Evolutionary conservation across 2,888 invertebrate genomes (phyloP).

Genomic region (Spodoptera picta): DNA sequence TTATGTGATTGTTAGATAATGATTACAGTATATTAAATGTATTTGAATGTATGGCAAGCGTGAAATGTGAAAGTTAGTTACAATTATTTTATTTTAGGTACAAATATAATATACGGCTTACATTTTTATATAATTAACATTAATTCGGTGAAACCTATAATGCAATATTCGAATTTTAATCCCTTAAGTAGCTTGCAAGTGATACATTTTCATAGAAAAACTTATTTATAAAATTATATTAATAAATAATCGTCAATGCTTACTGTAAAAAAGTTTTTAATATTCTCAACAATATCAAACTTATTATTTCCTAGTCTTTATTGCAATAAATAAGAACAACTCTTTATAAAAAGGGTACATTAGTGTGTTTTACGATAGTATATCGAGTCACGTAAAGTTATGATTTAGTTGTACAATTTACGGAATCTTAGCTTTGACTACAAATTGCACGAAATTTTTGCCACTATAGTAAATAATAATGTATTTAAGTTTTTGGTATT

Average conservation of each 20-base stretch:
- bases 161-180: slow-evolving; percentile 4
- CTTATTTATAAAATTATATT: slow-evolving; percentile 6
- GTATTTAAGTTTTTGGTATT: slow-evolving; percentile 1
- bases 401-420: background rate
- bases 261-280: slow-evolving; percentile 5
- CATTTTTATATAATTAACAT: slow-evolving; percentile 28
- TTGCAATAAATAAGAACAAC: too few relatives aligned
- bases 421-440: slow-evolving; percentile 4
- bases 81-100: slow-evolving; percentile 49
- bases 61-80: slow-evolving; percentile 27
- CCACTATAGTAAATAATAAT: slow-evolving; percentile 1
- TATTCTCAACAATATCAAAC: too few relatives aligned
- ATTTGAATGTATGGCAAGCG: slow-evolving; percentile 40
- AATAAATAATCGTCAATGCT: slow-evolving; percentile 1
- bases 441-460: slow-evolving; percentile 10
- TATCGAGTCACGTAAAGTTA: too few relatives aligned
- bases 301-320: too few relatives aligned
- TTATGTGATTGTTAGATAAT: slow-evolving; percentile 23
- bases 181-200: slow-evolving; percentile 11
- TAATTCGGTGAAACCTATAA: slow-evolving; percentile 14
- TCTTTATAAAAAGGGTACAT: too few relatives aligned
- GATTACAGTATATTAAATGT: slow-evolving; percentile 37
- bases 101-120: slow-evolving; percentile 52
- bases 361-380: too few relatives aligned
- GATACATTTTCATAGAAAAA: slow-evolving; percentile 12